These are phyloP conservation scores for Hippocampus abdominalis DNA, from an alignment of 2,113 vertebrate species.

Conservation along the genomic window DNA sequence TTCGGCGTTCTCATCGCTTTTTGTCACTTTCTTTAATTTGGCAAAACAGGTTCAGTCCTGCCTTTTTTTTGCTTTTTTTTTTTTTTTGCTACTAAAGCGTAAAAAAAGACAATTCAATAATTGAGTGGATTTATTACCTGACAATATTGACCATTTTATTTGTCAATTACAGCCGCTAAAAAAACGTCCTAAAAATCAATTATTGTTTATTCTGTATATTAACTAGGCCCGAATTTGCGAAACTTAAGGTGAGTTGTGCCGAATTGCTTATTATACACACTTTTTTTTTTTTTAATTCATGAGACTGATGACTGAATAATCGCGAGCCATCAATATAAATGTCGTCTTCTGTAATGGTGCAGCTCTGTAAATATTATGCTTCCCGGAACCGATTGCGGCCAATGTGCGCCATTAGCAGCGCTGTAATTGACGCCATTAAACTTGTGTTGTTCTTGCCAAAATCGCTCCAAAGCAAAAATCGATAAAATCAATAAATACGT, in stretches of 20 bases:
- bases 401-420: constrained; percentile 38
- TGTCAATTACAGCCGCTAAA: background rate
- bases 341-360: constrained; percentile 1
- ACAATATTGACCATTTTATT: background rate
- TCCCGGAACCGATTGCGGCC: constrained; percentile 43
- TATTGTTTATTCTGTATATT: too few species aligned
- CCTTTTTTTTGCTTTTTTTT: too few species aligned
- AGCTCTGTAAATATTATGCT: constrained; percentile 46
- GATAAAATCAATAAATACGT: constrained; percentile 32
- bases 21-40: background rate
- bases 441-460: constrained; percentile 49
- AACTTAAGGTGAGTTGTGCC: background rate
- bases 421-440: constrained; percentile 26
- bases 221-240: background rate
- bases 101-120: too few species aligned
- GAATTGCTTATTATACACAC: background rate
- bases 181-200: too few species aligned
- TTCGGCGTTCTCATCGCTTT: background rate
- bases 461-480: background rate
- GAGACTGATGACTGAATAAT: background rate
- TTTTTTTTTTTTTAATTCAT: background rate
- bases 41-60: background rate
- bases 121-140: too few species aligned
- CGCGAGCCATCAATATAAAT: background rate
- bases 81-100: too few species aligned